These are phyloP conservation scores for Cephus spinipes DNA, from an alignment of 2,888 invertebrate species.

Conservation along the genomic window DNA sequence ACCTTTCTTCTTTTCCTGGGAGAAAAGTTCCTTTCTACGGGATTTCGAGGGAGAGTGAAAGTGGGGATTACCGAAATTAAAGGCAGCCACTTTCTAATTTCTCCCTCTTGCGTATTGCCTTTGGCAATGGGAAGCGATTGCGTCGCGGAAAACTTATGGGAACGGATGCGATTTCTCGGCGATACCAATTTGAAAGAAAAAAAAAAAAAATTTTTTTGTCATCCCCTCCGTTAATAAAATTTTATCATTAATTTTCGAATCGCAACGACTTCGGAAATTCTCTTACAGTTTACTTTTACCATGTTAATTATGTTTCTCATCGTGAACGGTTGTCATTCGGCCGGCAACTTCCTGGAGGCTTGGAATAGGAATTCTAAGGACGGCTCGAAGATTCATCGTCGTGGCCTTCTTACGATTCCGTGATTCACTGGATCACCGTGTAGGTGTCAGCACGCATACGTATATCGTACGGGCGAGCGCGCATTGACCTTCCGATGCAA, in stretches of 20 bases:
- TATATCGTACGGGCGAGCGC: no score
- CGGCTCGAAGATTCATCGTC: conserved; percentile 10
- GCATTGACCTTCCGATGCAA: no score
- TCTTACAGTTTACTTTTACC: conserved; percentile 6
- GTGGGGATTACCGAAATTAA: conserved; percentile 38
- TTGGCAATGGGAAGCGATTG: no score
- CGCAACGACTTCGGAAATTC: not conserved
- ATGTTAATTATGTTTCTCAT: conserved; percentile 18
- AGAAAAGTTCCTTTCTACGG: conserved; percentile 37
- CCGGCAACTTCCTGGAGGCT: conserved; percentile 20
- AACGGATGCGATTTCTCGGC: no score
- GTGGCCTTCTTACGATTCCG: no score
- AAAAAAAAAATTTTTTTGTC: no score
- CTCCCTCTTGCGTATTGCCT: conserved; percentile 17
- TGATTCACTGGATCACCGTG: no score
- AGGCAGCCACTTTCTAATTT: conserved; percentile 31
- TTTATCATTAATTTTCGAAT: not conserved
- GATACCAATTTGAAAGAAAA: no score
- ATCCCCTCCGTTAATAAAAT: no score
- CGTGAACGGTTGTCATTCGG: no score
- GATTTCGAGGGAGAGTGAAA: conserved; percentile 40
- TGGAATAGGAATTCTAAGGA: conserved; percentile 16
- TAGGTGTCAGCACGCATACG: no score
- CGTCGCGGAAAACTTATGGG: no score
- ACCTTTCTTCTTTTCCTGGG: conserved; percentile 30